Percentiles rank a stretch among this genome's conserved stretches.
Evolutionary conservation across 2,113 vertebrate genomes (phyloP).

Genomic region (Ciconia boyciana): DNA sequence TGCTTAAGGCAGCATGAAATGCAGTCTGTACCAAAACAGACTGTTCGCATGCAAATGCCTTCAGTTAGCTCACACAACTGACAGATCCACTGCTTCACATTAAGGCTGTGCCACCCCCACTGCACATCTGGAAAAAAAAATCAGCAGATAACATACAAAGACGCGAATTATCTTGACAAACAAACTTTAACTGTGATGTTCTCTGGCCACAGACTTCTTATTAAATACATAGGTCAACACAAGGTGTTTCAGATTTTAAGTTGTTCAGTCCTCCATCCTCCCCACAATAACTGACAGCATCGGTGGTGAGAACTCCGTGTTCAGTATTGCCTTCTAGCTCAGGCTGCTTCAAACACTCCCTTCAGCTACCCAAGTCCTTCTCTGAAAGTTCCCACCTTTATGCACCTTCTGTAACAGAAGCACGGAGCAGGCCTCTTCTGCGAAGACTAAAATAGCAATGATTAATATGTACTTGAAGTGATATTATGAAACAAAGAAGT

Average conservation of each 20-base stretch:
- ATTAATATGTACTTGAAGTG: not conserved
- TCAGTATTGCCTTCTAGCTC: not conserved
- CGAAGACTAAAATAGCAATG: not conserved
- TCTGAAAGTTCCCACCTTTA: not conserved
- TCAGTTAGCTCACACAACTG: not conserved
- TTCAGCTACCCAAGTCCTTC: not conserved
- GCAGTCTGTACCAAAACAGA: not conserved
- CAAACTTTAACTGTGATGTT: not conserved
- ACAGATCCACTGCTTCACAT: not conserved
- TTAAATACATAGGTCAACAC: rapidly evolving
- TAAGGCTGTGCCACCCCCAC: not conserved
- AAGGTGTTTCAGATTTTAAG: not conserved
- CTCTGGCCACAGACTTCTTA: not conserved
- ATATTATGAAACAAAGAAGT: not conserved
- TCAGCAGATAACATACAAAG: rapidly evolving
- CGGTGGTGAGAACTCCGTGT: rapidly evolving
- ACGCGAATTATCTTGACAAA: not conserved
- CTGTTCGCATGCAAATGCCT: not conserved
- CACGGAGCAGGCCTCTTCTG: not conserved
- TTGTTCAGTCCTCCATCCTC: not conserved
- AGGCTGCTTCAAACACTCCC: not conserved
- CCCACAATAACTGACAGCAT: not conserved
- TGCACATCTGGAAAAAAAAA: not conserved
- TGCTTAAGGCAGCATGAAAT: not conserved
- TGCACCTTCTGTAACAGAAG: not conserved